Evolutionary conservation across 2,888 invertebrate genomes (phyloP).

Genomic region (Taphrorychus bicolor): DNA sequence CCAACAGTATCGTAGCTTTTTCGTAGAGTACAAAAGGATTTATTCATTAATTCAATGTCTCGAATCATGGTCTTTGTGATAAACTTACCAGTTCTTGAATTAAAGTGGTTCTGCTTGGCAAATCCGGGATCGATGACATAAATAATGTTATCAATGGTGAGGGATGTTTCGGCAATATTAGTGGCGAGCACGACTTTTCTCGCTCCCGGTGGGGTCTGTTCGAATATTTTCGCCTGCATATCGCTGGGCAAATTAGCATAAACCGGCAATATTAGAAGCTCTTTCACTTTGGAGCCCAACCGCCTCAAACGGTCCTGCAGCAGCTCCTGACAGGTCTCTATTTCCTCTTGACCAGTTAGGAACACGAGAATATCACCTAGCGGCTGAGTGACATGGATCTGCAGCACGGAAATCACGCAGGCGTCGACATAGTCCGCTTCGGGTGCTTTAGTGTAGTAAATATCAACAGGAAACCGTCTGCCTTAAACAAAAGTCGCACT

Average conservation of each 20-base stretch:
- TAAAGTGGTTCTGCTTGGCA: conserved; percentile 94
- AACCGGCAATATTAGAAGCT: conserved; percentile 92
- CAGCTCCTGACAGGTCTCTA: conserved; percentile 89
- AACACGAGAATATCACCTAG: conserved; percentile 96
- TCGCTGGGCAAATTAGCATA: conserved; percentile 99
- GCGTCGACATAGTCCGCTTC: conserved; percentile 99
- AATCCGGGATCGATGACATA: conserved; percentile 99
- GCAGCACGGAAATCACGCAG: conserved; percentile 94
- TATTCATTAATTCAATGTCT: no score
- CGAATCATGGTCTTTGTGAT: no score
- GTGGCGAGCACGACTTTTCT: conserved; percentile 97
- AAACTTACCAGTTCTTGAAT: conserved; percentile 36
- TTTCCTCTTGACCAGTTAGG: conserved; percentile 92
- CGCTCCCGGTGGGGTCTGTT: conserved; percentile 95
- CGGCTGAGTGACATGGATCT: conserved; percentile 98
- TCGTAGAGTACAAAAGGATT: no score
- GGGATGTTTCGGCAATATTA: conserved; percentile 98
- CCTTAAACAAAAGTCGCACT: conserved; percentile 60
- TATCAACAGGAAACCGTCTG: conserved; percentile 92
- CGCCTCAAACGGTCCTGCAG: conserved; percentile 89
- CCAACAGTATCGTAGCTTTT: no score
- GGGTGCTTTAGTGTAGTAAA: conserved; percentile 98
- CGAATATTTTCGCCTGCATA: conserved; percentile 98
- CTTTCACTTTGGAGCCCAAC: conserved; percentile 91
- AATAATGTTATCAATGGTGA: conserved; percentile 98